A percentile compares a stretch with the other conserved stretches of the same genome.
Evolutionary conservation across 37 sponge, comb jelly and placozoan species (phyloP).

Genomic region (Hexactinellida sp.): DNA sequence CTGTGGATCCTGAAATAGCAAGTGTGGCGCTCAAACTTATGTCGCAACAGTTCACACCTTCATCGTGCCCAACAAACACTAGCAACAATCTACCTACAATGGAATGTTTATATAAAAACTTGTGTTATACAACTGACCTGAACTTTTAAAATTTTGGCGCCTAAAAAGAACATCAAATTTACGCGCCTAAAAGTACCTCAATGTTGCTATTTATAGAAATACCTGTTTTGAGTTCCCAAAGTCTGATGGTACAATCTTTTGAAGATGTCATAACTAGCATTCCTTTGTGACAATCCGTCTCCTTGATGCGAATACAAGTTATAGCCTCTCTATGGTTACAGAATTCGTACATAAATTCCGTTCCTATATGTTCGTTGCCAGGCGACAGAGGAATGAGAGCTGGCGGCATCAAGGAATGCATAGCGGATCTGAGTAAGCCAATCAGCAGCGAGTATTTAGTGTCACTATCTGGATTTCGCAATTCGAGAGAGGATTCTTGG

Average conservation of each 20-base stretch:
- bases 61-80: neutral
- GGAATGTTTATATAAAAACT: neutral
- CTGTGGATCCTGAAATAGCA: neutral
- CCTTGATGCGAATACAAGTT: slow-evolving; percentile 12
- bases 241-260: neutral
- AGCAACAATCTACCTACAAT: neutral
- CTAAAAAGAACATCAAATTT: too few relatives aligned
- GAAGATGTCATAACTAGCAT: neutral
- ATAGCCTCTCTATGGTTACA: neutral
- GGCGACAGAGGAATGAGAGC: neutral
- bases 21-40: neutral
- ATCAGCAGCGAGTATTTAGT: neutral
- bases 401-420: neutral
- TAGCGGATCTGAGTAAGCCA: neutral
- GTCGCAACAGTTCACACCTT: neutral
- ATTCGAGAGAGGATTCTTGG: neutral
- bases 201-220: too few relatives aligned
- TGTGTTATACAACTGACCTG: neutral
- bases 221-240: neutral
- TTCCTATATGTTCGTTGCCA: neutral
- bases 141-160: too few relatives aligned
- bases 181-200: too few relatives aligned
- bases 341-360: neutral
- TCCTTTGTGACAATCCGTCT: neutral
- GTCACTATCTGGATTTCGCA: neutral